Conservation (phyloP, 2,113 vertebrate species). For the Eulacestoma nigropectus region DNA sequence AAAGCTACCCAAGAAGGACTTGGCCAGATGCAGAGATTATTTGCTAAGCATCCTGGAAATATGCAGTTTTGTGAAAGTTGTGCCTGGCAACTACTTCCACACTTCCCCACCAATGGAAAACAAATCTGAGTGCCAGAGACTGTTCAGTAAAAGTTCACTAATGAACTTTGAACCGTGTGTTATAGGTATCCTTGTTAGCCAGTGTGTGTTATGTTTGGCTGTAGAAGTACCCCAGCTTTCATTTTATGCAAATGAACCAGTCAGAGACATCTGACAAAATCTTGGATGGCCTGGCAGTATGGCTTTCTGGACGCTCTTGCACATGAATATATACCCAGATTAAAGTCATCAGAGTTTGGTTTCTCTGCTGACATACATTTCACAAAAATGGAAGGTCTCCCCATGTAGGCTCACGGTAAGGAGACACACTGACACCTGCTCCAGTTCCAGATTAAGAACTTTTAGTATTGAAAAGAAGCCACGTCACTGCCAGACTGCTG, state of each 20-base stretch:
- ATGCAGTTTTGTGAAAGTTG: slow-evolving; percentile 44
- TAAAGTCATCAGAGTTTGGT: not conserved
- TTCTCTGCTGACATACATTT: not conserved
- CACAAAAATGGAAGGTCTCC: not conserved
- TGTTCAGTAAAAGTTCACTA: slow-evolving; percentile 54
- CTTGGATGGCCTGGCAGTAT: not conserved
- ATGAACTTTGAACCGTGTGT: slow-evolving; percentile 59
- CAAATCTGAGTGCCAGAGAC: slow-evolving; percentile 46
- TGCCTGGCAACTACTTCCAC: slow-evolving; percentile 45
- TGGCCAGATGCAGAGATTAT: slow-evolving; percentile 20
- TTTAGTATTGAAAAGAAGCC: not conserved
- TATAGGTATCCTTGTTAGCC: slow-evolving; percentile 45
- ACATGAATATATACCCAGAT: not conserved
- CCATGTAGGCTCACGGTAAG: not conserved
- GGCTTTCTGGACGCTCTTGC: not conserved
- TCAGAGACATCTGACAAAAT: slow-evolving; percentile 19
- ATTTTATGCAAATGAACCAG: slow-evolving; percentile 59
- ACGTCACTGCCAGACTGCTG: not conserved
- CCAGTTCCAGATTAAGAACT: not conserved
- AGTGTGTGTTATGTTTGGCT: slow-evolving; percentile 62
- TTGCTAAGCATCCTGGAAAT: slow-evolving; percentile 42
- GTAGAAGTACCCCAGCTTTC: slow-evolving; percentile 26
- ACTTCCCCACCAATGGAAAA: slow-evolving; percentile 57
- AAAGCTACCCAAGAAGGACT: slow-evolving; percentile 24
- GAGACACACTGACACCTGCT: not conserved